Base-by-base conservation (phyloP, 2,888 invertebrate genomes). In the Melitaea athalia region DNA sequence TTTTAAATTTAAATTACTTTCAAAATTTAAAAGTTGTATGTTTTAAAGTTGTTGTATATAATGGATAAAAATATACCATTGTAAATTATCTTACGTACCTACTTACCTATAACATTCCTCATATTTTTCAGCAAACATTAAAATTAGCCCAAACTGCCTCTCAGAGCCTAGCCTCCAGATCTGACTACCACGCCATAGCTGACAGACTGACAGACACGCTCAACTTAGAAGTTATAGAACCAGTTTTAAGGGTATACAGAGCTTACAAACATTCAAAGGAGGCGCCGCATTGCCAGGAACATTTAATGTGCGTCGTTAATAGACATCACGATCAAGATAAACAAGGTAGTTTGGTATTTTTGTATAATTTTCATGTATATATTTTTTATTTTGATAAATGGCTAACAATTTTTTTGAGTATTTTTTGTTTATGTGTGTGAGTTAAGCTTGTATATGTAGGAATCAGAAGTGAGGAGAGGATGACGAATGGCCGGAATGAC, bases 201-300 rank as follows among this genome's bases (percentile, higher is more conserved):
- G 95, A 96, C 83, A 94, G 95, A 77, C 85, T 97, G 70, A 96
- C 96, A 0, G 96, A 97, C 81, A 95, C 96, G 0, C 93, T 97
- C 62, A 97, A 97, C 85, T 88, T 97, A 79, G 97, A 97, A 87
- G 94, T 97, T 69, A 96, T 97, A 63, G 96, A 96, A 81, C 97
- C 97, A 0, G 94, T 97, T 38, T 93, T 97, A n/a, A 94, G 96
- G 83, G 96, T 97, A 14, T 96, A 96, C 91, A 91, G 97, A 62
- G 97, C 96, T 0, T 97, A 96, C 88, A 94, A 95, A 79, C 97
- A 95, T 88, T 94, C 95, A 0, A 88, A 94, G 1, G 93, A 94
- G 77, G 93, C 94, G 42, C 96, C 96, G 0, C 94, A 95, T 63
- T 97, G 97, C 82, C 96, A 96, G 78, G 95, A 94, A 78, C 97